Conservation (phyloP, 2,888 invertebrate species). For the Athrips mouffetella region DNA sequence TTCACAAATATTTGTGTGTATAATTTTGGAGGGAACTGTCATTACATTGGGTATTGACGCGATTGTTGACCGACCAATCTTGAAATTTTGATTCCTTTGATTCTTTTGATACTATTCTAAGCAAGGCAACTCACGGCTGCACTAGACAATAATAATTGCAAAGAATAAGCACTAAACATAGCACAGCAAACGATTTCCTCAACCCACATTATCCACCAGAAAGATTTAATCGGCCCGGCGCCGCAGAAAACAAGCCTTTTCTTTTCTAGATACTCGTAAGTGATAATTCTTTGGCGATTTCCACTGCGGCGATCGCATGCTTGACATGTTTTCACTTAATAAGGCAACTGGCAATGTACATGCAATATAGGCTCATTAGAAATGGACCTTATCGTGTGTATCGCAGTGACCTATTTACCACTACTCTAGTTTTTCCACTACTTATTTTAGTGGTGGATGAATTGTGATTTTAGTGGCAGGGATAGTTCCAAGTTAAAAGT, state of each 20-base stretch:
- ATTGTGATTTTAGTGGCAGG: not conserved
- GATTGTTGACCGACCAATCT: too few species aligned
- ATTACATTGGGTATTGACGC: too few species aligned
- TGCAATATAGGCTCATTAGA: conserved; percentile 32
- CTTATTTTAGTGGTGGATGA: not conserved
- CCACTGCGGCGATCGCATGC: conserved; percentile 31
- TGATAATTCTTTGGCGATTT: conserved; percentile 37
- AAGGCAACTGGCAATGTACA: conserved; percentile 38
- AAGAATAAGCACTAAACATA: not conserved
- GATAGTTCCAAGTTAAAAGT: not conserved
- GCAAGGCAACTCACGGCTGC: too few species aligned
- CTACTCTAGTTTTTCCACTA: conserved; percentile 15
- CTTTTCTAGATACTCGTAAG: conserved; percentile 23
- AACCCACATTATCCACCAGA: conserved; percentile 9
- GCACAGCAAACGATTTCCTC: not conserved
- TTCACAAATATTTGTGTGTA: too few species aligned
- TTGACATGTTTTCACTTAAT: conserved; percentile 43
- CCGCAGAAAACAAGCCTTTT: conserved; percentile 14
- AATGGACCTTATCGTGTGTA: conserved; percentile 26
- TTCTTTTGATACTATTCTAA: too few species aligned
- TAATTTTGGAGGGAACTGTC: too few species aligned
- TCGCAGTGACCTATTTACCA: conserved; percentile 26
- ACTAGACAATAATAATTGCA: too few species aligned
- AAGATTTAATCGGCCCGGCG: conserved; percentile 13
- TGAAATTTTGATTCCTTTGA: too few species aligned